Percentiles rank a stretch among this genome's conserved stretches.
These are phyloP conservation scores for Glaucidium brasilianum DNA, from an alignment of 2,113 vertebrate species.

Conservation along the genomic window DNA sequence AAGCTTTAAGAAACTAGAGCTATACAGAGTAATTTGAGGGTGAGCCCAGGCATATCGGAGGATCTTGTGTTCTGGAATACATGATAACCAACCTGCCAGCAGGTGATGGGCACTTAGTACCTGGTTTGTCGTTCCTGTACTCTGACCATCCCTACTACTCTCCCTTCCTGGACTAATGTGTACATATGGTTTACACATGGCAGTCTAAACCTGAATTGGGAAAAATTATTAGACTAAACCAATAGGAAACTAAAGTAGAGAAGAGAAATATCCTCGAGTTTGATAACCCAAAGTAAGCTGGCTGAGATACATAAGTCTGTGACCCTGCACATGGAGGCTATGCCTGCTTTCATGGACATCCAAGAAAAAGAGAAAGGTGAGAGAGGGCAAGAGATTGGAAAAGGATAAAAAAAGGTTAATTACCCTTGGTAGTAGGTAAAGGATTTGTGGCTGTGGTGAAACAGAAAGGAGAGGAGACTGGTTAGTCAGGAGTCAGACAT, in stretches of 20 bases:
- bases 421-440: not conserved
- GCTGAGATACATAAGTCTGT: not conserved
- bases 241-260: not conserved
- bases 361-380: not conserved
- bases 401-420: not conserved
- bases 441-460: not conserved
- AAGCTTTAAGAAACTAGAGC: not conserved
- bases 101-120: not conserved
- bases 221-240: not conserved
- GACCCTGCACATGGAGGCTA: not conserved
- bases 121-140: not conserved
- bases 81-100: not conserved
- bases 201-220: not conserved
- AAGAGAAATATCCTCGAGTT: not conserved
- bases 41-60: not conserved
- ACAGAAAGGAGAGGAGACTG: not conserved
- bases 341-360: not conserved
- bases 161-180: not conserved
- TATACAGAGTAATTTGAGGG: not conserved
- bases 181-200: fast-evolving
- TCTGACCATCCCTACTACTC: not conserved
- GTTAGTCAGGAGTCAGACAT: not conserved
- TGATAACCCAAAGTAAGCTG: not conserved
- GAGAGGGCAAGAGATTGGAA: not conserved
- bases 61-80: not conserved